Base-by-base conservation (phyloP, 1,140 invertebrate genomes). In the Varroa destructor region DNA sequence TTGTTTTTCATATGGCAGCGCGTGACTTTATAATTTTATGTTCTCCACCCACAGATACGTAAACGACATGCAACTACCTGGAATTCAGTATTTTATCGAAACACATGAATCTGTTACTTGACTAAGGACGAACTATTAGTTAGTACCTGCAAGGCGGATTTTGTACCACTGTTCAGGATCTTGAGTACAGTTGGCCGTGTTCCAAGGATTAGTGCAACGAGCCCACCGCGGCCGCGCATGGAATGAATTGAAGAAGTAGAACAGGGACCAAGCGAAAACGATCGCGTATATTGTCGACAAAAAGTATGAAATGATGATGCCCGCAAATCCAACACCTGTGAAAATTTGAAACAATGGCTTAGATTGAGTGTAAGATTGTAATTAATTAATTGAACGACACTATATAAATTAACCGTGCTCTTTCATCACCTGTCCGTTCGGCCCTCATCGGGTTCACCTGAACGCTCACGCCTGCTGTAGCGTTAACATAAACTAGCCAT, bases 231-330 rank as follows among this genome's bases (percentile, higher is more conserved):
- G 86, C 57, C 88, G 86, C 25, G 86, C 84, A 77, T 86, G 87
- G 78, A 95, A 91, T 6, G 91, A 90, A 71, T 89, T 87, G 77
- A 93, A 91, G 77, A 95, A 88, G 79, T 94, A 95, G 80, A 91
- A 93, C 74, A 95, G 85, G n/a, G 88, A 86, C 85, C 93, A 95
- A 10, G 90, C 89, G 78, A 95, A 90, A 78, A 97, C 92, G 71
- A 96, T 89, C 80, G 90, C 93, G 79, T 95, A 95, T 79, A 95
- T 96, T 10, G 91, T 92, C 75, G 93, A 95, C 83, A 97, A 87
- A 81, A 94, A 84, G 80, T 94, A 94, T 40, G 93, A 94, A 81
- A 96, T 92, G 75, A 97, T 87, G 71, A 92, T 89, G 78, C 88
- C 90, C 67, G 88, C 88, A 67, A 92, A 79, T 64, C 89, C 90